phyloP scores from a whole-genome alignment of 2,113 vertebrate species.

The Prolemur simus region DNA sequence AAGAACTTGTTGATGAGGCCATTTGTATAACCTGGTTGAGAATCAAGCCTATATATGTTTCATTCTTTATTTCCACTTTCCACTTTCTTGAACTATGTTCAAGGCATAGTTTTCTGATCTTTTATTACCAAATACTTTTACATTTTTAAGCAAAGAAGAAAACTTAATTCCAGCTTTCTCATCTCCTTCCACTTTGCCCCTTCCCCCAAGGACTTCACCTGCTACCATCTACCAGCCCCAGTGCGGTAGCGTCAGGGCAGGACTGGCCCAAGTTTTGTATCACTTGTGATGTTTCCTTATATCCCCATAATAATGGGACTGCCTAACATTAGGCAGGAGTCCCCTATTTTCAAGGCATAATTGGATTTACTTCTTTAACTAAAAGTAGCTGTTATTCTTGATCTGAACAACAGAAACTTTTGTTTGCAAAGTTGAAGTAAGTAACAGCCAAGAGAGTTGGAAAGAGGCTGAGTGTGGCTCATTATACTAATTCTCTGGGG shows the following conservation, averaged over 20 bases:
- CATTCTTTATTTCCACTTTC: not conserved
- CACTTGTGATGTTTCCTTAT: not conserved
- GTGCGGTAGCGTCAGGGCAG: not conserved
- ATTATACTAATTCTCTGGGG: constrained; percentile 50
- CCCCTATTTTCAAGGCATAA: not conserved
- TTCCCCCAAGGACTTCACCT: not conserved
- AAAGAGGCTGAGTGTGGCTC: constrained; percentile 30
- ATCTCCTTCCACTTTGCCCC: not conserved
- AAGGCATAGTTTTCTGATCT: not conserved
- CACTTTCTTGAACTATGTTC: too few relatives aligned
- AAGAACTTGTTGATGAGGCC: not conserved
- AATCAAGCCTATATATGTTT: not conserved
- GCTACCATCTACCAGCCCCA: not conserved
- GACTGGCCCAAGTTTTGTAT: not conserved
- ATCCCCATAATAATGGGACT: not conserved
- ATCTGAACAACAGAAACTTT: constrained; percentile 56
- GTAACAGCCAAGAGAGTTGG: constrained; percentile 47
- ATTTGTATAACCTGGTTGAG: not conserved
- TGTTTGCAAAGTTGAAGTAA: constrained; percentile 40
- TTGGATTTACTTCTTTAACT: constrained; percentile 31
- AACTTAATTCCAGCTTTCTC: not conserved
- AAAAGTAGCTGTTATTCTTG: constrained; percentile 17
- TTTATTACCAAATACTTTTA: not conserved
- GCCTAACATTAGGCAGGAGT: not conserved
- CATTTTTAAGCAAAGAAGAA: not conserved